A percentile compares a stretch with the other conserved stretches of the same genome.
Conservation (phyloP, 2,888 invertebrate genomes). For the Dicranocentrus wangi region DNA sequence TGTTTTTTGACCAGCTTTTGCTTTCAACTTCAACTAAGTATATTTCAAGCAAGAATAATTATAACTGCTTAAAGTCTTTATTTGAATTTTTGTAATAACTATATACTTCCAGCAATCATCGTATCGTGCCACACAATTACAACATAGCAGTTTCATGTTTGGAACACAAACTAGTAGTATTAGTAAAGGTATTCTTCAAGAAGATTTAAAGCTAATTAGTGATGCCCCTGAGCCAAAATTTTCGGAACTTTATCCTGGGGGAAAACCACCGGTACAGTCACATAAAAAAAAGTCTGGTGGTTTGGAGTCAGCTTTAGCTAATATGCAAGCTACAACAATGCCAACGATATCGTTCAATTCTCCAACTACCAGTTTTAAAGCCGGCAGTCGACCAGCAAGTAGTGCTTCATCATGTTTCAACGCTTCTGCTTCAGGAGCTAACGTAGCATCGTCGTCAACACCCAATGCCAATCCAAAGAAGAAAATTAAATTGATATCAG, state of each 20-base stretch:
- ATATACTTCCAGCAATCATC: too few species aligned
- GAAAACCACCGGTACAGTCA: not conserved
- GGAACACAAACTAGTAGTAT: not conserved
- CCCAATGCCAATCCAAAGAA: constrained; percentile 30
- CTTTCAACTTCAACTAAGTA: too few species aligned
- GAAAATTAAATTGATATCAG: constrained; percentile 37
- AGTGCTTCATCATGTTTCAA: not conserved
- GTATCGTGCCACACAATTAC: too few species aligned
- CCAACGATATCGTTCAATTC: constrained; percentile 20
- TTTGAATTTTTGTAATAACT: too few species aligned
- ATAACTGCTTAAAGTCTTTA: too few species aligned
- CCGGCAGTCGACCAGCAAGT: not conserved
- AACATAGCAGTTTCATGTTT: constrained; percentile 1
- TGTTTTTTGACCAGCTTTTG: too few species aligned
- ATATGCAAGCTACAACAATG: not conserved
- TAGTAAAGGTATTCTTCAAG: constrained; percentile 1
- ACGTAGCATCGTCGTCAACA: too few species aligned
- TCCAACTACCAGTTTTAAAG: not conserved
- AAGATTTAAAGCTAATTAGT: not conserved
- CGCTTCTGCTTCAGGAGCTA: too few species aligned
- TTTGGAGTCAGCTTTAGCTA: constrained; percentile 2
- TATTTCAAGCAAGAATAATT: too few species aligned
- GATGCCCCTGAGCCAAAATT: constrained; percentile 10
- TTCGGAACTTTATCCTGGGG: constrained; percentile 20
- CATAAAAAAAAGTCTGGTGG: not conserved